Conservation (phyloP, 2,113 vertebrate species). For the Lophochroa leadbeateri region DNA sequence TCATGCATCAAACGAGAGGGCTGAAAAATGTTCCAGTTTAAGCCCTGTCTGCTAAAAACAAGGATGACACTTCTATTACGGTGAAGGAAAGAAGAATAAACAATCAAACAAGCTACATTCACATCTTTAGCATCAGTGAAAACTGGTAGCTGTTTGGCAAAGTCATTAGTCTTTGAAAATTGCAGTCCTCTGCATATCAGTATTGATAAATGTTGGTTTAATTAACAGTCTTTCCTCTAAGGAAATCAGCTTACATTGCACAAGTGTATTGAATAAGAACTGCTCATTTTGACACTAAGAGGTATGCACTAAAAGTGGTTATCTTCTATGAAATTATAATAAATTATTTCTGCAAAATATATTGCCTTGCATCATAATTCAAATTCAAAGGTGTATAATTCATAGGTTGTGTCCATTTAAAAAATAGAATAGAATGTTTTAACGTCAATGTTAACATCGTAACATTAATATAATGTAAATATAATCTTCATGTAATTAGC, state of each 20-base stretch:
- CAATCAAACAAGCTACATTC: not conserved
- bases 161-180: not conserved
- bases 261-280: not conserved
- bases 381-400: too few species aligned
- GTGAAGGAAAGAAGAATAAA: not conserved
- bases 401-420: not conserved
- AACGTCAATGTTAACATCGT: not conserved
- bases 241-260: conserved; percentile 23
- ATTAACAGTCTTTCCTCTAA: conserved; percentile 5
- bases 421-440: not conserved
- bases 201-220: not conserved
- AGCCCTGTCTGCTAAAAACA: not conserved
- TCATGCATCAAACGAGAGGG: not conserved
- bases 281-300: not conserved
- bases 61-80: not conserved
- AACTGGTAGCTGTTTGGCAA: not conserved
- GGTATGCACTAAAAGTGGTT: not conserved
- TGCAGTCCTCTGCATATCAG: not conserved
- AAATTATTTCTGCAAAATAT: not conserved
- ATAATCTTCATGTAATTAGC: not conserved
- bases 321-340: not conserved
- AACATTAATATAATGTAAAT: not conserved
- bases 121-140: not conserved
- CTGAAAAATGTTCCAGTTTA: not conserved
- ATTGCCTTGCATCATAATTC: not conserved